phyloP scores from a whole-genome alignment of 1,140 invertebrate genomes.

The Agrypnia vestita region DNA sequence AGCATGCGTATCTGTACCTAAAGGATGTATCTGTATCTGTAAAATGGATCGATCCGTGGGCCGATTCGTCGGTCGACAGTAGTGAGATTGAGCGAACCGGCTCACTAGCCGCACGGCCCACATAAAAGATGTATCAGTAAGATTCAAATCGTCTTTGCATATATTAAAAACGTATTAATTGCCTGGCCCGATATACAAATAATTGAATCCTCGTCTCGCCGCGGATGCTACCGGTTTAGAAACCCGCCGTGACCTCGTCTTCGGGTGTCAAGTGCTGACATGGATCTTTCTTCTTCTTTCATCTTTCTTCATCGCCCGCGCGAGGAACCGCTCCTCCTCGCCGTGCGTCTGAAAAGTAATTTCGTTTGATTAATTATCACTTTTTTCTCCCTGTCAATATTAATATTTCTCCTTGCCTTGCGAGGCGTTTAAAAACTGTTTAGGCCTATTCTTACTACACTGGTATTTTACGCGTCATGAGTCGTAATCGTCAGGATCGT shows the following conservation, averaged over 20 bases:
- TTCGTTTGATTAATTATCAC: background rate
- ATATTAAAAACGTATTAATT: slow-evolving; percentile 17
- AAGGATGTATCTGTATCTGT: too few species aligned
- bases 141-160: slow-evolving; percentile 8
- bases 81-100: too few species aligned
- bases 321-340: background rate
- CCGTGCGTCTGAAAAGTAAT: background rate
- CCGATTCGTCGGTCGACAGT: too few species aligned
- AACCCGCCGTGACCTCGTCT: slow-evolving; percentile 21
- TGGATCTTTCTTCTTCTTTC: slow-evolving; percentile 9
- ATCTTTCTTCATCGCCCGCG: background rate
- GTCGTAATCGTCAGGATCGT: too few species aligned
- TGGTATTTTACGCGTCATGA: too few species aligned
- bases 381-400: background rate
- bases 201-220: background rate
- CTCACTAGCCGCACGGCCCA: background rate
- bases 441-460: too few species aligned
- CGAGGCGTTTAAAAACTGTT: too few species aligned
- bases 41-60: too few species aligned
- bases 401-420: too few species aligned
- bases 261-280: slow-evolving; percentile 17
- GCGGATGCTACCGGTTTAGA: slow-evolving; percentile 9
- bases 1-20: too few species aligned
- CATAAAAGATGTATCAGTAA: background rate
- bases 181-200: background rate